Base-by-base conservation (phyloP, 2,797 vertebrate genomes). In the Lithobates pipiens region DNA sequence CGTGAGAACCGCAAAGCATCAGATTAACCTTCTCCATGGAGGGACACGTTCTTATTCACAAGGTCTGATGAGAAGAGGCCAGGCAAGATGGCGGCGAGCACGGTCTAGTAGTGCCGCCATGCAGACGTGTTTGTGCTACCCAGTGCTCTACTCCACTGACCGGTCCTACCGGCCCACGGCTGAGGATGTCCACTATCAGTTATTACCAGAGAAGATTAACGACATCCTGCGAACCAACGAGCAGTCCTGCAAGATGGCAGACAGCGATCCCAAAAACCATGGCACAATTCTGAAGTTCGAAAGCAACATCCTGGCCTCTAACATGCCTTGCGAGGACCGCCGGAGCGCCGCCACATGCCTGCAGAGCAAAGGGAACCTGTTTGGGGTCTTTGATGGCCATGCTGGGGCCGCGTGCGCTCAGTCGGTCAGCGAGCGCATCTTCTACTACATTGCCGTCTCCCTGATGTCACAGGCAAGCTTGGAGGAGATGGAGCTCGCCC, bases 311-410 rank as follows among this genome's bases (percentile, higher is more conserved):
- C 85, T 99, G 86, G 93, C 96, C 29, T 97, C 98, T 63, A 99
- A 99, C 89, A 93, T 92, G 27, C 98, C 98, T 0, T 95, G 95
- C 29, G 98, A 99, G 89, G 98, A 99, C 91, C 95, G 97, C 21
- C 93, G 95, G 44, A 96, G 97, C n/a, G 93, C 95, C 3, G 97
- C 96, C 77, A 96, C 95, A 16, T 98, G 97, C 91, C 88, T 98
- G 84, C 96, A 96, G 93, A 96, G 96, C 15, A 95, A 92, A 0
- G 97, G 98, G 29, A 96, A 98, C 94, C 93, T 99, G 90, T 99
- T 99, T 32, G 98, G 97, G 0, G 90, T 99, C 85, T 99, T 98
- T 0, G 98, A 99, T 0, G 98, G 98, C 7, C 98, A 99, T 0
- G 97, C 97, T 0, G 98, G 98, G 10, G 95, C 95, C 6, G 96